Conservation (phyloP, 2,888 invertebrate species). For the Euphydryas editha region DNA sequence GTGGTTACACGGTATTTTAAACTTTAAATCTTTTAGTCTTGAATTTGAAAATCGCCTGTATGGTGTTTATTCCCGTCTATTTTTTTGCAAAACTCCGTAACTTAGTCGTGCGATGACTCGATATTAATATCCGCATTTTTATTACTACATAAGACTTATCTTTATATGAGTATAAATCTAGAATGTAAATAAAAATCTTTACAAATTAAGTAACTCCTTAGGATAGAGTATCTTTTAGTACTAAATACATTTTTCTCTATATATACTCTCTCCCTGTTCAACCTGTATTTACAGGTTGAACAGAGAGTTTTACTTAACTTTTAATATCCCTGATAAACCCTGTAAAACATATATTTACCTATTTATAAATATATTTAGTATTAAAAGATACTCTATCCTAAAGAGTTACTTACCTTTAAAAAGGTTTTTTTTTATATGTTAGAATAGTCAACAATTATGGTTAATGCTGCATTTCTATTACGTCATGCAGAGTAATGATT, state of each 20-base stretch:
- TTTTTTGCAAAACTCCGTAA: conserved; percentile 32
- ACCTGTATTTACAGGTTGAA: no score
- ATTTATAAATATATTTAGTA: no score
- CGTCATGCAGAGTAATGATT: no score
- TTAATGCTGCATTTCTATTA: no score
- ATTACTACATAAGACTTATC: background rate
- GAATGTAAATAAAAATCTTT: background rate
- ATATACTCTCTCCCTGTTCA: no score
- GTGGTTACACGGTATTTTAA: background rate
- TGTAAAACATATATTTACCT: no score
- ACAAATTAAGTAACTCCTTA: background rate
- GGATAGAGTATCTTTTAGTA: no score
- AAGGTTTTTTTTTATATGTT: background rate
- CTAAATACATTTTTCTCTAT: no score
- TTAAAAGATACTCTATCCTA: no score
- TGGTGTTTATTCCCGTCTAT: background rate
- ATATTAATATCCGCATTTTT: conserved; percentile 31
- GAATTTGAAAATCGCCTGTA: background rate
- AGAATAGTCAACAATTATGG: no score
- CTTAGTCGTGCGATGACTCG: conserved; percentile 20
- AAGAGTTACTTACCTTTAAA: background rate
- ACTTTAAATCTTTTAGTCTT: background rate
- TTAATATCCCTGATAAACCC: no score
- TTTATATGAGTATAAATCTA: background rate
- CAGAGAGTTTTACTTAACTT: no score